Evolutionary conservation across 2,888 invertebrate species (phyloP).

Genomic region (Drosophila vallismaia): DNA sequence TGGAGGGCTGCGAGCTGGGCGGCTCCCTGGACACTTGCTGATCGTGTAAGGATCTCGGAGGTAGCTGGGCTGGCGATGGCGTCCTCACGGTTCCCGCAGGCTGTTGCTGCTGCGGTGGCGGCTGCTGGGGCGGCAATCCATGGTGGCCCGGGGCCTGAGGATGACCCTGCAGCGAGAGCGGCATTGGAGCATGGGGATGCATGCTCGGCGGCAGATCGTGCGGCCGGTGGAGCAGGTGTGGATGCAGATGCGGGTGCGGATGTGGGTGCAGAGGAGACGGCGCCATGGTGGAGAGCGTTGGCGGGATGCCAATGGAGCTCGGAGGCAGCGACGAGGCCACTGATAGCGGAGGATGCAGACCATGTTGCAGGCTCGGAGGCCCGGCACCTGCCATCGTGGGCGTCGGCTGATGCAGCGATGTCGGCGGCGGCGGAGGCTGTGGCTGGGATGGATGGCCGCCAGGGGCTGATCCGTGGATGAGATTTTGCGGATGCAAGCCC

Average conservation of each 20-base stretch:
- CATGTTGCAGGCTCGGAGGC: constrained; percentile 64
- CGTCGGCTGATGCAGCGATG: constrained; percentile 65
- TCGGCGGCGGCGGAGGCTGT: constrained; percentile 67
- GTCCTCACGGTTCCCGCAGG: constrained; percentile 78
- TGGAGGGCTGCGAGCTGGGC: constrained; percentile 69
- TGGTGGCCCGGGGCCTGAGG: constrained; percentile 79
- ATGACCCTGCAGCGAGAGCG: constrained; percentile 81
- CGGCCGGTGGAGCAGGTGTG: constrained; percentile 80
- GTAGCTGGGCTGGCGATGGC: constrained; percentile 81
- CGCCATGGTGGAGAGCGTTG: constrained; percentile 79
- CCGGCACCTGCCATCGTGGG: constrained; percentile 35
- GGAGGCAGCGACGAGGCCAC: constrained; percentile 85
- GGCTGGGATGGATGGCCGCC: constrained; percentile 49
- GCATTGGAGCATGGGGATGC: constrained; percentile 83
- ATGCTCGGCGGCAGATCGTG: constrained; percentile 83
- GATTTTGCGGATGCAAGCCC: constrained; percentile 83
- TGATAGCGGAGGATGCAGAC: constrained; percentile 79
- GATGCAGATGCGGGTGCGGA: constrained; percentile 67
- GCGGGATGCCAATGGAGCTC: constrained; percentile 70
- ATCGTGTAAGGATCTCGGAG: constrained; percentile 75
- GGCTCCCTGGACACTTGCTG: constrained; percentile 65
- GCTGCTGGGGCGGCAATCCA: constrained; percentile 70
- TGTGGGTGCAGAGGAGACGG: constrained; percentile 76
- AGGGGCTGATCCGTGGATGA: constrained; percentile 70
- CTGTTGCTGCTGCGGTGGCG: constrained; percentile 67